A percentile compares a stretch with the other conserved stretches of the same genome.
phyloP scores from a whole-genome alignment of 2,888 invertebrate genomes.

The Xanthorhoe spadicearia region DNA sequence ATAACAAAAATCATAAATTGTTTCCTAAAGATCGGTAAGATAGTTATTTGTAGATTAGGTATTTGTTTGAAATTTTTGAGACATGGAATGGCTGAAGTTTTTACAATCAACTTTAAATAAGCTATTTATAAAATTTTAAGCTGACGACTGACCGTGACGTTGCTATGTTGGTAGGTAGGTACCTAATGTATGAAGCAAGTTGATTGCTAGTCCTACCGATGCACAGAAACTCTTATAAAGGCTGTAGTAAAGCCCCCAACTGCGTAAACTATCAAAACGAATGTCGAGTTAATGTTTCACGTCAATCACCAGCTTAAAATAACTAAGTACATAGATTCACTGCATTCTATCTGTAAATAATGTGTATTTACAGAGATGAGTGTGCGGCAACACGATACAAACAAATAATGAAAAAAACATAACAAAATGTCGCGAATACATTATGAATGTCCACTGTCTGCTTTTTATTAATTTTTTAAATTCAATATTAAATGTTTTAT shows the following conservation, averaged over 20 bases:
- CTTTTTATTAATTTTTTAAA: constrained; percentile 54
- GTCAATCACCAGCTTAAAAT: neutral
- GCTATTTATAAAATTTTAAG: neutral
- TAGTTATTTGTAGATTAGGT: neutral
- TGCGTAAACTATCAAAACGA: too few relatives aligned
- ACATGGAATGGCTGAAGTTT: constrained; percentile 16
- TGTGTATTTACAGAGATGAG: constrained; percentile 72
- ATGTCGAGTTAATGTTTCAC: neutral
- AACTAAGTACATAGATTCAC: constrained; percentile 49
- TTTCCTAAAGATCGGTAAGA: neutral
- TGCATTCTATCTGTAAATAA: constrained; percentile 67
- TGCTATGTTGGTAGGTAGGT: too few relatives aligned
- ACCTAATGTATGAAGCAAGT: too few relatives aligned
- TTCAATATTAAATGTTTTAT: constrained; percentile 64
- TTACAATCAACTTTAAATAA: neutral
- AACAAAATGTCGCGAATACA: constrained; percentile 54
- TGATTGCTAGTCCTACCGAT: too few relatives aligned
- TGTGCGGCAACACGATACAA: constrained; percentile 44
- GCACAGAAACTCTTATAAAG: too few relatives aligned
- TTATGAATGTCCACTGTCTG: constrained; percentile 58
- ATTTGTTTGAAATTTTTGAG: neutral
- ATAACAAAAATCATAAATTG: neutral
- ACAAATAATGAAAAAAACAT: constrained; percentile 47
- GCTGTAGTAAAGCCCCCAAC: too few relatives aligned
- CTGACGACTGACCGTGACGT: too few relatives aligned